A percentile compares a stretch with the other conserved stretches of the same genome.
phyloP scores from a whole-genome alignment of 2,113 vertebrate genomes.

The Aldabrachelys gigantea region DNA sequence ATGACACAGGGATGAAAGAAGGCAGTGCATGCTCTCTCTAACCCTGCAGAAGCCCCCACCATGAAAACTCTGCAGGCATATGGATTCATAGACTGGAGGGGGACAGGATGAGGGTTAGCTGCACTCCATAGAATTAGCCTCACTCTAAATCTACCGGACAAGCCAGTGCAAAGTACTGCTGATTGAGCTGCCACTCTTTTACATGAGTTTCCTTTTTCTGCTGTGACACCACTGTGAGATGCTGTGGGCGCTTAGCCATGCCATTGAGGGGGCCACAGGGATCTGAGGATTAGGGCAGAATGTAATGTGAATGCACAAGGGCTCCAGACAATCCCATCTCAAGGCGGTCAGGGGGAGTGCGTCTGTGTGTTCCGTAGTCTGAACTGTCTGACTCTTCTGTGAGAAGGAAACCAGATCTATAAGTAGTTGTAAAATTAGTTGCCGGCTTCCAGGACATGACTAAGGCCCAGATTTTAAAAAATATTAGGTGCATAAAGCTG shows the following conservation, averaged over 20 bases:
- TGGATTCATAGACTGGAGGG: neutral
- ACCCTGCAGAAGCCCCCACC: conserved; percentile 22
- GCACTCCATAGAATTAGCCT: neutral
- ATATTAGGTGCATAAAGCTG: neutral
- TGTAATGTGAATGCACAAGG: neutral
- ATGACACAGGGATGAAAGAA: neutral
- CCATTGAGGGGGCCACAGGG: neutral
- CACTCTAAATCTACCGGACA: neutral
- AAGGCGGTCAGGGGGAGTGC: neutral
- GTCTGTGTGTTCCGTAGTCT: neutral
- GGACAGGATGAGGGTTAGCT: rapidly evolving
- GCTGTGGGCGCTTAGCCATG: neutral
- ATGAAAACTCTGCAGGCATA: conserved; percentile 23
- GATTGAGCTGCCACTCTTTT: neutral
- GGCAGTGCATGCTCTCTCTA: neutral
- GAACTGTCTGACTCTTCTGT: rapidly evolving
- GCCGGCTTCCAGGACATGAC: neutral
- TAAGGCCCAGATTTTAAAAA: neutral
- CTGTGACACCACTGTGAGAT: neutral
- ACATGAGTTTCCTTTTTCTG: neutral
- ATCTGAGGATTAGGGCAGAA: neutral
- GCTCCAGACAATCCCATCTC: neutral
- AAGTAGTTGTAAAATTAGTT: conserved; percentile 40
- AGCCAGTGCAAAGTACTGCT: rapidly evolving
- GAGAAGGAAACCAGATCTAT: conserved; percentile 39